These are phyloP conservation scores for Nephrotoma flavescens DNA, from an alignment of 2,888 invertebrate species.

Conservation along the genomic window DNA sequence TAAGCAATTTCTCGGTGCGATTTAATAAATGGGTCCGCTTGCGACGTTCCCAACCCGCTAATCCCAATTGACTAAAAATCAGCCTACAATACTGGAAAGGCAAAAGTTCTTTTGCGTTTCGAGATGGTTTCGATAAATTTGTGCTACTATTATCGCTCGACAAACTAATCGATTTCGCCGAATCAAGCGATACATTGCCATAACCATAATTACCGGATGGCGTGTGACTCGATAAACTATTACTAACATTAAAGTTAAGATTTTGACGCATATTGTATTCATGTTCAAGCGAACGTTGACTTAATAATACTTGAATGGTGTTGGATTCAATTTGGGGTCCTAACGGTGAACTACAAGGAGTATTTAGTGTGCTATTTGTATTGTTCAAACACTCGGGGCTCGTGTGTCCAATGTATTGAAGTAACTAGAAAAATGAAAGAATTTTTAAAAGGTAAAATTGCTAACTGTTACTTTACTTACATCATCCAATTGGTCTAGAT, in stretches of 20 bases:
- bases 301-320: constrained; percentile 69
- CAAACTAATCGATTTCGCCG: constrained; percentile 32
- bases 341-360: constrained; percentile 60
- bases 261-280: constrained; percentile 43
- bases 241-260: constrained; percentile 9
- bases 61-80: constrained; percentile 81
- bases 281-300: constrained; percentile 71
- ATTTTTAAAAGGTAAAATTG: constrained; percentile 7
- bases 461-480: constrained; percentile 37
- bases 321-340: constrained; percentile 66
- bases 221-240: background rate
- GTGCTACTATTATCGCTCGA: constrained; percentile 31
- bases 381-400: constrained; percentile 73
- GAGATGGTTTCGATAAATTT: background rate
- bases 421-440: constrained; percentile 39
- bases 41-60: constrained; percentile 80
- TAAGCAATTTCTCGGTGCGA: constrained; percentile 73
- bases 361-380: constrained; percentile 57
- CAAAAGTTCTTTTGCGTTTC: constrained; percentile 16
- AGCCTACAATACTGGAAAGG: constrained; percentile 76
- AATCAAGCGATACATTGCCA: constrained; percentile 31
- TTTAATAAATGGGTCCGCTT: constrained; percentile 70
- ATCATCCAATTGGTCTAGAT: constrained; percentile 85
- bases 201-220: constrained; percentile 8
- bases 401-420: constrained; percentile 81